These are phyloP conservation scores for Himalopsyche japonica DNA, from an alignment of 2,888 invertebrate genomes.

Conservation along the genomic window DNA sequence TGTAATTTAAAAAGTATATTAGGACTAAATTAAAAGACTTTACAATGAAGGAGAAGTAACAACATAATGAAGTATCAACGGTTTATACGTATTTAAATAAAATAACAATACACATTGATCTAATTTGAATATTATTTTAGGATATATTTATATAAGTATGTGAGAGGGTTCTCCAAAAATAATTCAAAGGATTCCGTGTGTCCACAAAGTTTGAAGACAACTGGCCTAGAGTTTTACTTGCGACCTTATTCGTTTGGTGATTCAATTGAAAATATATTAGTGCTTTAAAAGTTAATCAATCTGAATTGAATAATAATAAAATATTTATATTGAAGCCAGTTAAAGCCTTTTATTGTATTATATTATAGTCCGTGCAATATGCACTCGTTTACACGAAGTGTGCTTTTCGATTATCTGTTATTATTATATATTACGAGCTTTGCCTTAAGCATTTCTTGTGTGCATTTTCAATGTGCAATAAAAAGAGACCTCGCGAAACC, in stretches of 20 bases:
- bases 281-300: not conserved
- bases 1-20: too few relatives aligned
- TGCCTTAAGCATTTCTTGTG: not conserved
- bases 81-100: too few relatives aligned
- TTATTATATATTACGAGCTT: not conserved
- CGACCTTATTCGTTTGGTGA: not conserved
- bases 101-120: too few relatives aligned
- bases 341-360: not conserved
- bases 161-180: too few relatives aligned
- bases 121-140: too few relatives aligned
- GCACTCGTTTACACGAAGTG: not conserved
- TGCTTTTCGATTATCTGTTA: not conserved
- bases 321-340: not conserved
- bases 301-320: not conserved
- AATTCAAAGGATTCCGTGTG: too few relatives aligned
- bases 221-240: too few relatives aligned
- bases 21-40: too few relatives aligned
- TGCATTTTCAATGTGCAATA: not conserved
- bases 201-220: too few relatives aligned
- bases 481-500: not conserved
- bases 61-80: too few relatives aligned
- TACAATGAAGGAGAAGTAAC: too few relatives aligned
- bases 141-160: too few relatives aligned
- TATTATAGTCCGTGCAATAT: not conserved
- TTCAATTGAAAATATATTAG: not conserved